Conservation (phyloP, 2,113 vertebrate species). For the Diadophis punctatus region DNA sequence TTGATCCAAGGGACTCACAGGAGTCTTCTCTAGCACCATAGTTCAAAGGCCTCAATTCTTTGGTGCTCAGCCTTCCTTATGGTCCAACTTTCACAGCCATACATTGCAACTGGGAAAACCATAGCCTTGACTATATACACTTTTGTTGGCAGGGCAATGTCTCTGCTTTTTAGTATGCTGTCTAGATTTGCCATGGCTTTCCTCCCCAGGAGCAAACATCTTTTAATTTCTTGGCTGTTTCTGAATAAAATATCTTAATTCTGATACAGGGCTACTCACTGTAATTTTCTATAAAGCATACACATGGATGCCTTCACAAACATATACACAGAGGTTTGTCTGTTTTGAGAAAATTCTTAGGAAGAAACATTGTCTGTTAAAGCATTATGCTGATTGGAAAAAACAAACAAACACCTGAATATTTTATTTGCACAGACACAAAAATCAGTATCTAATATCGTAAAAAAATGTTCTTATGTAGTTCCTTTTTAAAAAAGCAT, state of each 20-base stretch:
- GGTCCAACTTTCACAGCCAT: too few species aligned
- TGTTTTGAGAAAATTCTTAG: background rate
- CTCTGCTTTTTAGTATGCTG: too few species aligned
- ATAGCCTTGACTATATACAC: too few species aligned
- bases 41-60: too few species aligned
- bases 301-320: background rate
- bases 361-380: slow-evolving; percentile 11
- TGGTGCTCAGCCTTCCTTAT: too few species aligned
- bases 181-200: too few species aligned
- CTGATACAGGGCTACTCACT: background rate
- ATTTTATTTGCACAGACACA: background rate
- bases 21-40: too few species aligned
- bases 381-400: background rate
- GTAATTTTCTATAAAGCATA: background rate
- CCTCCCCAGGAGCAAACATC: too few species aligned
- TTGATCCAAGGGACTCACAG: too few species aligned
- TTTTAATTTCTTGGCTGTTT: too few species aligned
- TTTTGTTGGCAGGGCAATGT: too few species aligned
- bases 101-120: too few species aligned
- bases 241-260: background rate
- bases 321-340: background rate
- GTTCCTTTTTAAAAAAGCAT: slow-evolving; percentile 22
- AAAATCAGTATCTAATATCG: background rate
- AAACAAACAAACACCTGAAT: slow-evolving; percentile 2
- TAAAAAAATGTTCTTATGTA: slow-evolving; percentile 19